phyloP scores from a whole-genome alignment of 2,797 vertebrate species.

The Threskiornis aethiopicus region DNA sequence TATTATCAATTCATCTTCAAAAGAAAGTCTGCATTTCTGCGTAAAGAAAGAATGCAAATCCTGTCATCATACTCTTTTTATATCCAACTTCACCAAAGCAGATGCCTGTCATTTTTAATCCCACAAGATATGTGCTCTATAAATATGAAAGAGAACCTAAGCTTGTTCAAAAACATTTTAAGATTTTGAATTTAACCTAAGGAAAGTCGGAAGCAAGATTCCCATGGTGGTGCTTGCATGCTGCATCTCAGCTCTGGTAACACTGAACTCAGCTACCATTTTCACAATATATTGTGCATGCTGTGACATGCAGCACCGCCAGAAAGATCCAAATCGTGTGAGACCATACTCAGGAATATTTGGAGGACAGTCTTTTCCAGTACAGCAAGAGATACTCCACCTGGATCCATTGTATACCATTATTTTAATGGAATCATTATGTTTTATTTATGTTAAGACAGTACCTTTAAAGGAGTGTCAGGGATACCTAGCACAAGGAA shows the following conservation, averaged over 20 bases:
- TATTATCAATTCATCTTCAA: neutral
- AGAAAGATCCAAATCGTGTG: neutral
- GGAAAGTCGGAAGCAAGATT: neutral
- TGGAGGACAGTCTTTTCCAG: neutral
- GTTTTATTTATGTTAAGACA: neutral
- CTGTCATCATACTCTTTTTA: neutral
- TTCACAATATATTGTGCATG: neutral
- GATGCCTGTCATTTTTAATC: neutral
- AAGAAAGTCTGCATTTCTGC: neutral
- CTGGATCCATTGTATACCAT: neutral
- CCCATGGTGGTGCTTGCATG: neutral
- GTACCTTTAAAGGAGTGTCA: neutral
- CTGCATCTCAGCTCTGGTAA: neutral
- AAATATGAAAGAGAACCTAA: neutral
- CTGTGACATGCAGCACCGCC: neutral
- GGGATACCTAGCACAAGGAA: neutral
- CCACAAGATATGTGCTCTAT: neutral
- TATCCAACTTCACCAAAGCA: neutral
- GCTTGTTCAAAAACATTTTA: neutral
- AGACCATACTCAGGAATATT: neutral
- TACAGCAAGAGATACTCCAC: neutral
- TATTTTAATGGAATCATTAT: neutral
- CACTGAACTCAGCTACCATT: neutral
- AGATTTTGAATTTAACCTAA: neutral
- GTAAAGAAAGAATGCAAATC: neutral